phyloP scores from a whole-genome alignment of 2,888 invertebrate genomes.

The Meiosimyza decipiens region DNA sequence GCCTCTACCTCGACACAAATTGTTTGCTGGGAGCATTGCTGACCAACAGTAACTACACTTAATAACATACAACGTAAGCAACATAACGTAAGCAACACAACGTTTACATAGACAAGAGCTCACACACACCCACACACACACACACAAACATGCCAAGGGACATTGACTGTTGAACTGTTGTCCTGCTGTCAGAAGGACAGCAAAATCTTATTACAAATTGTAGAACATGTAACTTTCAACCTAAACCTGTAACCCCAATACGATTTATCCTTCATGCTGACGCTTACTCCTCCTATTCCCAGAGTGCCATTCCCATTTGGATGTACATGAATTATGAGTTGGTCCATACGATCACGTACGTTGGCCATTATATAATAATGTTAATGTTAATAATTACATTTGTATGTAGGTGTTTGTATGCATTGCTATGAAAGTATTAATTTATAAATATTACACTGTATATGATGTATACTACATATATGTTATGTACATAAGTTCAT shows the following conservation, averaged over 20 bases:
- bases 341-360: slow-evolving; percentile 52
- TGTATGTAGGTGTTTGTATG: neutral
- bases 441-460: too few species aligned
- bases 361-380: slow-evolving; percentile 47
- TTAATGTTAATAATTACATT: slow-evolving; percentile 48
- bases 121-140: slow-evolving; percentile 17
- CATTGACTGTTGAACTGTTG: too few species aligned
- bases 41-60: slow-evolving; percentile 1
- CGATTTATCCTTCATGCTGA: too few species aligned
- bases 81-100: slow-evolving; percentile 1
- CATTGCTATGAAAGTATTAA: neutral
- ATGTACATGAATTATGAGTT: slow-evolving; percentile 51
- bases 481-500: too few species aligned
- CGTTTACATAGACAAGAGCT: neutral
- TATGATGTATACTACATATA: too few species aligned
- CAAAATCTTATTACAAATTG: too few species aligned
- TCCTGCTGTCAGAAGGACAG: too few species aligned
- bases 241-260: too few species aligned
- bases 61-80: slow-evolving; percentile 1
- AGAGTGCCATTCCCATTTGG: too few species aligned
- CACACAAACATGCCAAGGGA: neutral
- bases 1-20: too few species aligned
- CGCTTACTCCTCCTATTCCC: too few species aligned
- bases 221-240: too few species aligned
- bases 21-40: neutral